Evolutionary conservation across 2,113 vertebrate species (phyloP).

Genomic region (Oryzias celebensis): DNA sequence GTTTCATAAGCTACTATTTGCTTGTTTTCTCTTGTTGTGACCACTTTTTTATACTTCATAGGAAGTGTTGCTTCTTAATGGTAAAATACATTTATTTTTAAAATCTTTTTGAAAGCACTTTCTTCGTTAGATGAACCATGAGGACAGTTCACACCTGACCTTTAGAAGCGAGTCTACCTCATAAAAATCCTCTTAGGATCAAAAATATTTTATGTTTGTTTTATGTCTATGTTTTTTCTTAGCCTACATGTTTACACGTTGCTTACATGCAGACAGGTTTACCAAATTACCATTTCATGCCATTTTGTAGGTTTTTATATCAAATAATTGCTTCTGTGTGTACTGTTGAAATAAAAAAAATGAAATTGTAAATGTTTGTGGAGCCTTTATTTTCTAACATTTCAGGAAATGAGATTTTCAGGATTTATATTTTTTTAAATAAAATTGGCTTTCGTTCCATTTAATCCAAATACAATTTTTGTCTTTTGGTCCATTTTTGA

Average conservation of each 20-base stretch:
- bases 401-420: not conserved
- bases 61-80: too few relatives aligned
- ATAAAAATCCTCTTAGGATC: not conserved
- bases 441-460: too few relatives aligned
- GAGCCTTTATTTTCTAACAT: not conserved
- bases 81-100: too few relatives aligned
- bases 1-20: not conserved
- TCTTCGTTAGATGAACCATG: not conserved
- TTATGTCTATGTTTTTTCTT: not conserved
- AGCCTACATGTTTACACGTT: not conserved
- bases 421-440: not conserved
- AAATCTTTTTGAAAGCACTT: not conserved
- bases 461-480: too few relatives aligned
- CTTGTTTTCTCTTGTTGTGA: not conserved
- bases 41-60: constrained; percentile 28
- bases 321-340: not conserved
- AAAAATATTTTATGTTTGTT: constrained; percentile 4
- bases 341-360: constrained; percentile 25
- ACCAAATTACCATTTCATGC: constrained; percentile 9
- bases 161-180: constrained; percentile 20
- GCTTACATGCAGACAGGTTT: not conserved
- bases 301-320: constrained; percentile 26
- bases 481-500: too few relatives aligned
- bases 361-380: not conserved
- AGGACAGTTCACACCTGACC: too few relatives aligned